Percentiles rank a stretch among this genome's conserved stretches.
Evolutionary conservation across 2,113 vertebrate genomes (phyloP).

Genomic region (Ancistrus triradiatus): DNA sequence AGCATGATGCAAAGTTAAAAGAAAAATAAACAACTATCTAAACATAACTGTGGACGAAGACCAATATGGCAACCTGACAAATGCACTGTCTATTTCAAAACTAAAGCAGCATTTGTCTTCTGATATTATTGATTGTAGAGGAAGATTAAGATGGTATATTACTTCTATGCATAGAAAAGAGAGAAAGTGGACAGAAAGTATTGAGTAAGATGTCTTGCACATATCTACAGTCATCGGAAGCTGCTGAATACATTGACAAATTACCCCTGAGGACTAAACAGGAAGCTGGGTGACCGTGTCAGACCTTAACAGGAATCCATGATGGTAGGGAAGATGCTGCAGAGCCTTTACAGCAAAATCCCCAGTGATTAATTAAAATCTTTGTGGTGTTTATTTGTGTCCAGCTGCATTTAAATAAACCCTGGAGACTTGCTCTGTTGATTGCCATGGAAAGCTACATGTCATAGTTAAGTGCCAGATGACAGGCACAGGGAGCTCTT

Average conservation of each 20-base stretch:
- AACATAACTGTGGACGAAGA: too few relatives aligned
- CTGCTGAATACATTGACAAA: slow-evolving; percentile 17
- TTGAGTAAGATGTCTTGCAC: too few relatives aligned
- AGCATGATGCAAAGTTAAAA: too few relatives aligned
- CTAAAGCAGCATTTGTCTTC: slow-evolving; percentile 4
- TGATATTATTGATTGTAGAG: slow-evolving; percentile 7
- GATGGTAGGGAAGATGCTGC: slow-evolving; percentile 3
- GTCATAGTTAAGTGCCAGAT: slow-evolving; percentile 11
- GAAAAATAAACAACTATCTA: too few relatives aligned
- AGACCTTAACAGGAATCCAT: slow-evolving; percentile 20
- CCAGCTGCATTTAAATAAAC: slow-evolving; percentile 11
- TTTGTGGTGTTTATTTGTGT: slow-evolving; percentile 12
- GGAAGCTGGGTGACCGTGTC: slow-evolving; percentile 22
- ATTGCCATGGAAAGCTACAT: slow-evolving; percentile 27
- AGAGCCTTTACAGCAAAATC: slow-evolving; percentile 1
- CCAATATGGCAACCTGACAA: too few relatives aligned
- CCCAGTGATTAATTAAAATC: slow-evolving; percentile 20
- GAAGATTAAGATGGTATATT: too few relatives aligned
- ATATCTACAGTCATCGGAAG: too few relatives aligned
- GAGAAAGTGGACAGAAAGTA: background rate
- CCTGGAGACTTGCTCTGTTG: slow-evolving; percentile 4
- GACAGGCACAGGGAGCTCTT: background rate
- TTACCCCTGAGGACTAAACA: slow-evolving; percentile 18
- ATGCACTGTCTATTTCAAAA: too few relatives aligned
- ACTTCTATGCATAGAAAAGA: too few relatives aligned